A percentile compares a stretch with the other conserved stretches of the same genome.
Conservation (phyloP, 1,140 invertebrate genomes). For the Parapsyche elsis region DNA sequence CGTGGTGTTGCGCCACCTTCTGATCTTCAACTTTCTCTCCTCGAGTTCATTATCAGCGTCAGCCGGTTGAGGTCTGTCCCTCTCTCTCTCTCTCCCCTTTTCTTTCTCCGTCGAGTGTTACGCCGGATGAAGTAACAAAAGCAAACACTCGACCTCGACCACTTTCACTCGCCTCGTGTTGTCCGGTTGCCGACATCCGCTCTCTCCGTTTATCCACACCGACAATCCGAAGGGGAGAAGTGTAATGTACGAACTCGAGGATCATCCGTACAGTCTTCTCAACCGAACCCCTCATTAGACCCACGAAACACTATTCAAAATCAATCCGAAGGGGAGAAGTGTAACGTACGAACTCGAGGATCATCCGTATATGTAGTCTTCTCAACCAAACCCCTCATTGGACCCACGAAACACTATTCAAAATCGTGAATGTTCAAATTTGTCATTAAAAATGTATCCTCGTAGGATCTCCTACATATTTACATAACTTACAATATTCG, state of each 20-base stretch:
- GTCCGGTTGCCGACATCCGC: not conserved
- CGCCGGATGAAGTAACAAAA: conserved; percentile 31
- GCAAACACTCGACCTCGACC: conserved; percentile 4
- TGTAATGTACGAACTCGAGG: not conserved
- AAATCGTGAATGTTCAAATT: too few species aligned
- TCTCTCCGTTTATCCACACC: not conserved
- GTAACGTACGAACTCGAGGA: too few species aligned
- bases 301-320: too few species aligned
- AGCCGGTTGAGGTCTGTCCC: not conserved
- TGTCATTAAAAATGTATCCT: too few species aligned
- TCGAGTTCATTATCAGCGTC: conserved; percentile 51
- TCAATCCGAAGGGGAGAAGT: too few species aligned
- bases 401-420: too few species aligned
- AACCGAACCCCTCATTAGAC: too few species aligned
- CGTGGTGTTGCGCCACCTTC: conserved; percentile 43
- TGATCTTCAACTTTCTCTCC: conserved; percentile 51
- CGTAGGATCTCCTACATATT: too few species aligned
- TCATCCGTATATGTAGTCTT: too few species aligned
- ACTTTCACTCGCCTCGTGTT: conserved; percentile 37
- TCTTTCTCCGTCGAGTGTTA: not conserved
- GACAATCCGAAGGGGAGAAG: not conserved
- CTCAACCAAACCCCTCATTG: too few species aligned
- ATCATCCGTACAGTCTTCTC: too few species aligned
- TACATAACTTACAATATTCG: too few species aligned
- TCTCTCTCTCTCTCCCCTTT: not conserved